Conservation (phyloP, 2,888 invertebrate species). For the Latrodectus elegans region DNA sequence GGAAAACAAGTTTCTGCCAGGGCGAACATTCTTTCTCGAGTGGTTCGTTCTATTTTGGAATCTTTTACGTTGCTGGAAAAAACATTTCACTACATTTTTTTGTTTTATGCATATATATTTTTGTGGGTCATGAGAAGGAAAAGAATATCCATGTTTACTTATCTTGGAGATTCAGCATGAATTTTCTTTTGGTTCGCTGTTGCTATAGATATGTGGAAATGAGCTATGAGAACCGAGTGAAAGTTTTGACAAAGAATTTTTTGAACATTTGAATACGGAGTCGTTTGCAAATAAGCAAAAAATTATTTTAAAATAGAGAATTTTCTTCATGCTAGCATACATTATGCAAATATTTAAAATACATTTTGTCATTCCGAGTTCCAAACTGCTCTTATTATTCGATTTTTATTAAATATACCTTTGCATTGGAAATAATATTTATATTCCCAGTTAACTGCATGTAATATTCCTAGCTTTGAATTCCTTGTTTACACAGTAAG, state of each 20-base stretch:
- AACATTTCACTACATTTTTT: neutral
- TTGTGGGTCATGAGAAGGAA: too few species aligned
- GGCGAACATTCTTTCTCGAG: conserved; percentile 2
- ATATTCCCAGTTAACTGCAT: too few species aligned
- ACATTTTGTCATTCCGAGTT: too few species aligned
- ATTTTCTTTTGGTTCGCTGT: neutral
- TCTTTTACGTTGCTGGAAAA: neutral
- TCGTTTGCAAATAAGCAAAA: neutral
- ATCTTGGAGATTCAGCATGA: neutral
- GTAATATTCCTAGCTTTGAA: too few species aligned
- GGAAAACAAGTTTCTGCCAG: conserved; percentile 6
- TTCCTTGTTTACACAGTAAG: too few species aligned
- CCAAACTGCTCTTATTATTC: too few species aligned
- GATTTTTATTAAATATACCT: too few species aligned
- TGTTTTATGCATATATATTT: neutral
- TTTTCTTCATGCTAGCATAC: too few species aligned
- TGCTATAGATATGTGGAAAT: neutral
- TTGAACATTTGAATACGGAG: neutral
- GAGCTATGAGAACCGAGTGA: neutral
- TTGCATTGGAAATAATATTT: too few species aligned
- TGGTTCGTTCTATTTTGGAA: neutral
- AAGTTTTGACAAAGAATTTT: conserved; percentile 2
- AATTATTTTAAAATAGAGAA: neutral
- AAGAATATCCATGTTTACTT: neutral
- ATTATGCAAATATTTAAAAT: too few species aligned